Base-by-base conservation (phyloP, 2,888 invertebrate genomes). In the Creontiades dilutus region DNA sequence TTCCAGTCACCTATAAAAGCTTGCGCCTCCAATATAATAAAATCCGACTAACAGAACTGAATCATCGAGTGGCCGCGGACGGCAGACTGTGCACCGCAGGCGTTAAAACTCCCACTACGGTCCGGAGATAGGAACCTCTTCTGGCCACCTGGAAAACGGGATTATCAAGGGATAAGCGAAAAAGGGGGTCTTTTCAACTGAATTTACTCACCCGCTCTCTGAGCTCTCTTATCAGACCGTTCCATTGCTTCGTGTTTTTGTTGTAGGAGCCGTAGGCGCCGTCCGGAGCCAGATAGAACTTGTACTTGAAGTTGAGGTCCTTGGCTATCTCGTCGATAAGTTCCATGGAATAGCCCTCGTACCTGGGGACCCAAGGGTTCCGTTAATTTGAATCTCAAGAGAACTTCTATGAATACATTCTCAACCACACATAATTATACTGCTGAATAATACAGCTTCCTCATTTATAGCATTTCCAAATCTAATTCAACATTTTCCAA, bases 281-380 rank as follows among this genome's bases (percentile, higher is more conserved):
- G 92, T 96, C 96, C 0, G 95, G 95, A 7, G 96, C 96, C 52
- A 97, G 93, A 92, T 96, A 95, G 91, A 97, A 95, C 92, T 95
- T 95, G 92, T 96, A 97, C 92, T 95, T 95, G 92, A 97, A 95
- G 90, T 95, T 94, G 91, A 96, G 93, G 0, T 95, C 93, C 92
- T 95, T 95, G 16, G 98, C 95, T 90, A 99, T 95, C 93, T 96
- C 96, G 86, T 96, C 94, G 92, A 99, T 96, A 27, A 99, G 94
- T 93, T 99, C 99, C 92, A 98, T 95, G 0, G 97, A 96, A 93
- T 98, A 99, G 0, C 98, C 98, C 93, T 97, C 97, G 93, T 95
- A 98, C 82, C 96, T 95, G 91, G 96, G 96, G 52, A 11, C 68
- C 68, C 23, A 68, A 68, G 27, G 19, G 68, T 57, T 19, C 0